Conservation (phyloP, 2,888 invertebrate species). For the Oxytorus armatus region DNA sequence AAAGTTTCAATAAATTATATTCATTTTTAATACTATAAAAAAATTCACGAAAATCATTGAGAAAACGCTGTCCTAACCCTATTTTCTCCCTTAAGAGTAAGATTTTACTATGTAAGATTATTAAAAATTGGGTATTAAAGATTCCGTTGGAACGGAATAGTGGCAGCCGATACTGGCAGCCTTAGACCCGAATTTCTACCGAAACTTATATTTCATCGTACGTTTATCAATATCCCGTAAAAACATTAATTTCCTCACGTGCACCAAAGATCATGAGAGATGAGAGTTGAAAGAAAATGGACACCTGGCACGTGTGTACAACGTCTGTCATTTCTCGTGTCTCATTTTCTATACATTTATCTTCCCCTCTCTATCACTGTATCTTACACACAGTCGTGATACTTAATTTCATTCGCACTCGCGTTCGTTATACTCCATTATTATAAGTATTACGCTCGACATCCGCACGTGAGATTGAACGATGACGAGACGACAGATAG, state of each 20-base stretch:
- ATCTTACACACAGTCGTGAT: constrained; percentile 5
- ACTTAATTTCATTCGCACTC: constrained; percentile 50
- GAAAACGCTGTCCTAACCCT: no score
- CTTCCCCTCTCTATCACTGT: constrained; percentile 3
- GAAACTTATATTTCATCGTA: no score
- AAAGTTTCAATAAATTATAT: no score
- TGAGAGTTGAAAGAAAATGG: background rate
- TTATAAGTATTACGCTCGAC: constrained; percentile 43
- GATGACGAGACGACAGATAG: no score
- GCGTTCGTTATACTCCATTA: constrained; percentile 61
- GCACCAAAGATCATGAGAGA: background rate
- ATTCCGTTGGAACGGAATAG: no score
- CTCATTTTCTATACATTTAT: background rate
- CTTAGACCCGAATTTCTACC: background rate
- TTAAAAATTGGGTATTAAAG: no score
- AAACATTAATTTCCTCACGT: background rate
- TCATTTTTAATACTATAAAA: no score
- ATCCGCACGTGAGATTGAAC: constrained; percentile 38
- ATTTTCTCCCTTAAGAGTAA: no score
- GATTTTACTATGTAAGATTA: no score
- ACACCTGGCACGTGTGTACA: background rate
- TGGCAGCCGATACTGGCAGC: no score
- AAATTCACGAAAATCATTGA: no score
- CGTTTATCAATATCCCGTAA: background rate
- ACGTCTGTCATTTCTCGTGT: constrained; percentile 9